phyloP scores from a whole-genome alignment of 2,797 vertebrate genomes.

The Onychomys arenicola region DNA sequence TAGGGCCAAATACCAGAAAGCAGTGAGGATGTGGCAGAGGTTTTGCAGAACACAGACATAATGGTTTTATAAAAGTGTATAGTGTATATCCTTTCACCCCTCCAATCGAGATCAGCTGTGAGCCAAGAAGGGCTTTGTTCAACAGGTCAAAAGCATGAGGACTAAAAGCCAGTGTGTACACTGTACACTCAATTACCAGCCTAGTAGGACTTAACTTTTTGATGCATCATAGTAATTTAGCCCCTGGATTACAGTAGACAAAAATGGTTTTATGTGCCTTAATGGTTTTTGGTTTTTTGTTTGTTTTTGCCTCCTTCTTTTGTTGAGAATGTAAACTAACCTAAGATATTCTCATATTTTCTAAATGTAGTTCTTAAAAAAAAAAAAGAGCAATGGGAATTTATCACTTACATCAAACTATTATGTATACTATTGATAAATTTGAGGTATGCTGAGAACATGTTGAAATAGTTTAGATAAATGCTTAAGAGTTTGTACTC shows the following conservation, averaged over 20 bases:
- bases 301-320: background rate
- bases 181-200: background rate
- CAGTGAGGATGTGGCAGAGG: no score
- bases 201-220: background rate
- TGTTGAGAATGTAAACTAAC: background rate
- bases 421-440: background rate
- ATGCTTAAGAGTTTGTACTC: background rate
- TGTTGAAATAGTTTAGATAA: background rate
- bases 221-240: slow-evolving; percentile 5
- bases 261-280: background rate
- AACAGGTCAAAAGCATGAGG: background rate
- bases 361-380: background rate
- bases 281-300: background rate
- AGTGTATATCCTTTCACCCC: no score
- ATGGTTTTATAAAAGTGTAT: no score
- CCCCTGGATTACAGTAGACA: slow-evolving; percentile 52
- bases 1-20: background rate
- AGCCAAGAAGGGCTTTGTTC: no score
- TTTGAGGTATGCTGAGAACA: background rate
- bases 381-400: background rate
- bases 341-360: background rate
- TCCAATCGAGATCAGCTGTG: no score
- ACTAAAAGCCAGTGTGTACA: background rate
- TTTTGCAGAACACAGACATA: no score
- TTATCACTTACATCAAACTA: background rate